Conservation (phyloP, 2,888 invertebrate species). For the Lithophane semibrunnea region DNA sequence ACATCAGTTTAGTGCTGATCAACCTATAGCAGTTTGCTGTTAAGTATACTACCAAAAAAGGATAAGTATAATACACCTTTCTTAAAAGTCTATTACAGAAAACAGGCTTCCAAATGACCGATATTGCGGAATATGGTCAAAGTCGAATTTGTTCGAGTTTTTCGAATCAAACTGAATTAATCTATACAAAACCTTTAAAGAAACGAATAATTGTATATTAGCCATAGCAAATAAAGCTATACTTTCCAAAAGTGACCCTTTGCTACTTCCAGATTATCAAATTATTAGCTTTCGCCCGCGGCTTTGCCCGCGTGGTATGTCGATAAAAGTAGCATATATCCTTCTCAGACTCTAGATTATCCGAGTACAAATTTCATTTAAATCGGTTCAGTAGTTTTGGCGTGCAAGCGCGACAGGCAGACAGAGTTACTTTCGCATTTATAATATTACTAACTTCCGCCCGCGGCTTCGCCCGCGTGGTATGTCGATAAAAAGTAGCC, state of each 20-base stretch:
- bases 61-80: neutral
- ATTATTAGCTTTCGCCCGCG: neutral
- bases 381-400: too few species aligned
- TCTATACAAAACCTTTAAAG: neutral
- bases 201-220: neutral
- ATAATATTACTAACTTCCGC: too few species aligned
- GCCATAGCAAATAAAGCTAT: neutral
- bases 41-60: slow-evolving; percentile 10
- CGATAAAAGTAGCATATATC: too few species aligned
- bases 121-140: neutral
- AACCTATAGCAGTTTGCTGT: slow-evolving; percentile 28
- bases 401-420: too few species aligned
- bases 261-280: neutral
- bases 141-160: neutral
- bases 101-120: neutral
- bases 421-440: too few species aligned
- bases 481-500: too few species aligned
- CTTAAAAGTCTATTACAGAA: neutral
- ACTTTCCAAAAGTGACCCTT: neutral
- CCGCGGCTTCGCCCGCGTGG: too few species aligned
- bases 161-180: neutral
- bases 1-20: slow-evolving; percentile 41
- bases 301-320: too few species aligned
- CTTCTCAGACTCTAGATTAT: too few species aligned
- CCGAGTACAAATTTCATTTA: too few species aligned